phyloP scores from a whole-genome alignment of 2,888 invertebrate genomes.

The Leucoma salicis region DNA sequence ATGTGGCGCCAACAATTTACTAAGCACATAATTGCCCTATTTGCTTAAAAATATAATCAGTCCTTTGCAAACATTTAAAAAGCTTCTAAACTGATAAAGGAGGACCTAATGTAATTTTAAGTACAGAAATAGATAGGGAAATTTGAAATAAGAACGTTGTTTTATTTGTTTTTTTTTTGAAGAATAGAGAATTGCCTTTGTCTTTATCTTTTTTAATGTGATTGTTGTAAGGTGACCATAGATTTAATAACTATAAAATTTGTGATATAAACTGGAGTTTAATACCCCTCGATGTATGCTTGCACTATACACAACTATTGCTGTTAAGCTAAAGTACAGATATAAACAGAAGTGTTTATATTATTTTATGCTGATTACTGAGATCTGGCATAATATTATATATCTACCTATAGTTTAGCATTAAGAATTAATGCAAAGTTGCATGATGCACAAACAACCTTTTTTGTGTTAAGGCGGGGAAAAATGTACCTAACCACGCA shows the following conservation, averaged over 20 bases:
- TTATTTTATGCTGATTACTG: no score
- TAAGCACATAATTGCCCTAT: constrained; percentile 11
- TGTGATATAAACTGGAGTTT: constrained; percentile 14
- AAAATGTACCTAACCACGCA: no score
- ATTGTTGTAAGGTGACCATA: constrained; percentile 18
- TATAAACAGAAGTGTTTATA: constrained; percentile 9
- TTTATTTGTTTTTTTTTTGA: not conserved
- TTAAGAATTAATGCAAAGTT: no score
- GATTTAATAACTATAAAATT: constrained; percentile 30
- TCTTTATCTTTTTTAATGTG: constrained; percentile 1
- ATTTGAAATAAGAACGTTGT: not conserved
- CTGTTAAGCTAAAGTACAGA: constrained; percentile 14
- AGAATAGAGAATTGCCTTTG: constrained; percentile 1
- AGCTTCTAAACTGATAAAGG: constrained; percentile 12
- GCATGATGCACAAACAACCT: no score
- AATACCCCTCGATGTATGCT: constrained; percentile 10
- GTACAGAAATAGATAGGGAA: not conserved
- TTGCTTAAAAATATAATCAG: constrained; percentile 10
- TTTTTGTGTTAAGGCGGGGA: no score
- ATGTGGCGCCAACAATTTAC: constrained; percentile 21
- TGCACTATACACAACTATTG: constrained; percentile 20
- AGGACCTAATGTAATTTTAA: constrained; percentile 1
- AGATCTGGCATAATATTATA: no score
- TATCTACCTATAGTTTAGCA: no score
- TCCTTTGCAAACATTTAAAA: constrained; percentile 27